A percentile compares a stretch with the other conserved stretches of the same genome.
Conservation (phyloP, 2,888 invertebrate genomes). For the Orthosia cruda region DNA sequence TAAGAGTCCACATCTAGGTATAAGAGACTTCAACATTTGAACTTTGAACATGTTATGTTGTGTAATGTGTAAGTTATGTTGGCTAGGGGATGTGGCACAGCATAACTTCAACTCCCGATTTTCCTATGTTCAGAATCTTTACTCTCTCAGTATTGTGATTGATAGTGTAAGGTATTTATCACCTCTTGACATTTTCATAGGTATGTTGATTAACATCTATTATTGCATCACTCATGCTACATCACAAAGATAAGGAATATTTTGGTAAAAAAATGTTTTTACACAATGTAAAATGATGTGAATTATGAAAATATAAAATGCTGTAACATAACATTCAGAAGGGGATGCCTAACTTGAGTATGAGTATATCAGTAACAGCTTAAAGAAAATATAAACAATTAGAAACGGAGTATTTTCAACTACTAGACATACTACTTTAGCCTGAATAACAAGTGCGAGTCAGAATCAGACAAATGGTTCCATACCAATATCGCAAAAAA, state of each 20-base stretch:
- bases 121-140: not conserved
- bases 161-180: not conserved
- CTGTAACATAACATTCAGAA: not conserved
- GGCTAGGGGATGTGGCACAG: too few relatives aligned
- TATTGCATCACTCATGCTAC: constrained; percentile 11
- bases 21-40: not conserved
- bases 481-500: too few relatives aligned
- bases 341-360: not conserved
- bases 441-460: too few relatives aligned
- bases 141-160: constrained; percentile 16
- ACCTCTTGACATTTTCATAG: not conserved
- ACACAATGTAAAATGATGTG: not conserved
- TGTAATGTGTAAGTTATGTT: too few relatives aligned
- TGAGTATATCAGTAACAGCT: not conserved
- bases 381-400: too few relatives aligned
- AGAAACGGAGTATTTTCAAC: not conserved
- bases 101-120: not conserved
- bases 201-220: constrained; percentile 7
- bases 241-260: constrained; percentile 16
- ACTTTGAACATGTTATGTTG: not conserved
- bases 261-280: constrained; percentile 10
- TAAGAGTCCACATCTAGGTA: too few relatives aligned
- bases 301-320: not conserved
- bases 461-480: too few relatives aligned
- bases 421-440: not conserved